Evolutionary conservation across 2,888 invertebrate genomes (phyloP), one percentile per base, ranked within the genome.

Genomic region (Sylvicola fuscatus): DNA sequence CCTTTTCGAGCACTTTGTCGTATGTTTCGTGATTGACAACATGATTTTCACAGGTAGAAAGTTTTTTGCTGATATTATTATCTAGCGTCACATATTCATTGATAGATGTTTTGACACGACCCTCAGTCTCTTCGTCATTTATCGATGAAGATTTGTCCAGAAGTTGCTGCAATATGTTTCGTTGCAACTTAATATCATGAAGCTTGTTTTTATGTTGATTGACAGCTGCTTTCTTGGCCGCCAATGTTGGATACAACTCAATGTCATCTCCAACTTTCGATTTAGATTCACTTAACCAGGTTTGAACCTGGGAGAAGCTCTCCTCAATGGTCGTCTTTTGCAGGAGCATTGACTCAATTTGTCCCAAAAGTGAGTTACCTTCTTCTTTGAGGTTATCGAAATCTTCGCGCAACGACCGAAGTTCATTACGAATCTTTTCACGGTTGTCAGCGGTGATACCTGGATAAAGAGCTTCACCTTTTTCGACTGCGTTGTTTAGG

Each of bases 261-360:
- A 73, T 66, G 35, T 72, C 72, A 28, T 72, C 71, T 2, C 74
- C 70, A 27, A 87, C 62, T 50, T 79, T 79, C 34, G 69, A 67
- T 51, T 81, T 78, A 1, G 73, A 71, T 45, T 87, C 87, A 37
- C 68, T 66, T 17, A 93, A 68, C 83, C 92, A 93, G 49, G 77
- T 72, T 44, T 78, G 75, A 6, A 90, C 75, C 65, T 89, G 87
- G 33, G 76, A 75, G 45, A 83, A 80, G 41, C 84, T 87, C 46
- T 92, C 90, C 52, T 92, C 90, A 53, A 93, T 87, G 2, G 89
- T 87, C 3, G 86, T 83, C 55, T 90, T 71, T 47, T 90, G 86
- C 52, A 89, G 79, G 41, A 92, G 69, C 28, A 82, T 78, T 1
- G 78, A 80, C 62, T 93, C 92, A 13, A 89, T 77, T 47, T 79